Evolutionary conservation across 2,888 invertebrate species (phyloP), one percentile per base, ranked within the genome.

Genomic region (Tiliacea citrago): DNA sequence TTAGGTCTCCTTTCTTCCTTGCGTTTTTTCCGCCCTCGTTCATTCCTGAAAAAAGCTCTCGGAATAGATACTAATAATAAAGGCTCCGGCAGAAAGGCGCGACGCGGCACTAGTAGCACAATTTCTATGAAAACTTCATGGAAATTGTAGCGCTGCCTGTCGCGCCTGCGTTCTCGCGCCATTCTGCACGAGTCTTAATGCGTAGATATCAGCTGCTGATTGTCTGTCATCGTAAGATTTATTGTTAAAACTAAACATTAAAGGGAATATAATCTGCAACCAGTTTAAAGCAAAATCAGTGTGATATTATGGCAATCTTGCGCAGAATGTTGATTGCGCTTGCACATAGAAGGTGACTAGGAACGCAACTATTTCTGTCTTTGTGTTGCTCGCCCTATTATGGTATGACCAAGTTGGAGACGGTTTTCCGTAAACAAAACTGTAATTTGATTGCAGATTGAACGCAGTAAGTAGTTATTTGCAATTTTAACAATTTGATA

Each of bases 251-350:
- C 58, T 53, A 29, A 75, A 24, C 82, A 51, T 77, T 70, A 62
- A 57, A 58, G 29, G 51, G 57, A 24, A 73, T 61, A 61, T 39
- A 47, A 71, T 72, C 63, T 53, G 18, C 60, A 53, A 72, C 68
- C n/a, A 55, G 73, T 83, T 39, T 81, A 24, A 61, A 58, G 55
- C 42, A 78, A 68, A 72, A 77, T 72, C 83, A 58, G 67, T 73
- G 58, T 70, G 39, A 62, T 69, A 60, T 77, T 75, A 78, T 77
- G 77, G 84, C 77, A 73, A 77, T 83, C 84, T 47, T 21, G 75
- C 65, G 45, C 70, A 84, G 84, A 88, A 87, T 88, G 88, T 79
- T 73, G 82, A 81, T 85, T 86, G 86, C 73, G 74, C n/a, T 53
- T 74, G 80, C 62, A 75, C 87, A 83, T 70, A 83, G 75, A 74